Evolutionary conservation across 2,113 vertebrate species (phyloP).

Genomic region (Gadus macrocephalus): DNA sequence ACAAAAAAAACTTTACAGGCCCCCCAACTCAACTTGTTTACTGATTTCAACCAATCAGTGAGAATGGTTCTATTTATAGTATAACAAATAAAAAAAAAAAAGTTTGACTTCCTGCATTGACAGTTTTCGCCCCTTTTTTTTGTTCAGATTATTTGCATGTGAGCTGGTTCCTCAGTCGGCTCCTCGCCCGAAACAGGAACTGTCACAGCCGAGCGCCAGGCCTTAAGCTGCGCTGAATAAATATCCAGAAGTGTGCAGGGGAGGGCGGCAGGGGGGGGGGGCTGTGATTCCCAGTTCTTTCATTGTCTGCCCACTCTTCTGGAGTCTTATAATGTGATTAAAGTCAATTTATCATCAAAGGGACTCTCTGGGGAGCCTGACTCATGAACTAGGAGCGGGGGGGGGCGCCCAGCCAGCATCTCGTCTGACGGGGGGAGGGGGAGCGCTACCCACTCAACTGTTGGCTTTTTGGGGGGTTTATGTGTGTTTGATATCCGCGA

Average conservation of each 20-base stretch:
- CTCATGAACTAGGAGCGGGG: conserved; percentile 73
- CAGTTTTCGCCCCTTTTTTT: background rate
- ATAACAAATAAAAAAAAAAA: too few relatives aligned
- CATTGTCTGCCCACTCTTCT: conserved; percentile 71
- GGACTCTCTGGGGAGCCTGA: conserved; percentile 73
- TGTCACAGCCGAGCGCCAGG: conserved; percentile 21
- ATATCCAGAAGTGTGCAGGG: conserved; percentile 50
- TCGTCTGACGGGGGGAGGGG: conserved; percentile 53
- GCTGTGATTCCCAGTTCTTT: conserved; percentile 70
- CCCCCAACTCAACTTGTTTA: background rate
- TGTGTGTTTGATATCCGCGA: conserved; percentile 55
- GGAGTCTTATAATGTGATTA: conserved; percentile 79
- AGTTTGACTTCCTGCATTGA: too few relatives aligned
- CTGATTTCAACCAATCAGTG: too few relatives aligned
- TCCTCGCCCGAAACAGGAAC: conserved; percentile 21
- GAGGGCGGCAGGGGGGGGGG: conserved; percentile 27
- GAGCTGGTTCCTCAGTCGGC: conserved; percentile 15
- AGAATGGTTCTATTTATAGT: too few relatives aligned
- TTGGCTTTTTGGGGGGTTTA: conserved; percentile 39
- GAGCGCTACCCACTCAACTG: conserved; percentile 62
- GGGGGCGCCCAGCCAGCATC: conserved; percentile 70
- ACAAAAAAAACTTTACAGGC: conserved; percentile 14
- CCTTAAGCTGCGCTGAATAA: conserved; percentile 50
- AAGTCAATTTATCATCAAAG: conserved; percentile 80
- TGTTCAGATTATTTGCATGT: background rate